Evolutionary conservation across 1,140 invertebrate species (phyloP).

Genomic region (Maconellicoccus hirsutus): DNA sequence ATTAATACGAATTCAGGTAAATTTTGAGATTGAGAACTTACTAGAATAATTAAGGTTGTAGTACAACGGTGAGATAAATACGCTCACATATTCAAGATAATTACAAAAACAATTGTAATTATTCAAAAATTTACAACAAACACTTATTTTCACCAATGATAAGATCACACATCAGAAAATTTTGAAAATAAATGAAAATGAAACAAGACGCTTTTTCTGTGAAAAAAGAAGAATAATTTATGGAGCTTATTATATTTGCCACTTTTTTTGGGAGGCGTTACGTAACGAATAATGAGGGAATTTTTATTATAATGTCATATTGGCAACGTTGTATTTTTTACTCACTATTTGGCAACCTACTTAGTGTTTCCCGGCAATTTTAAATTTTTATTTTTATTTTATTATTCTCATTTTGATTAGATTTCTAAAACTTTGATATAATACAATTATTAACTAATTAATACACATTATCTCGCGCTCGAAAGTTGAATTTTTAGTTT

Average conservation of each 20-base stretch:
- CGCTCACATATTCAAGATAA: background rate
- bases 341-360: no score
- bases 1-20: background rate
- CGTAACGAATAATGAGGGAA: no score
- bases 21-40: background rate
- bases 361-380: no score
- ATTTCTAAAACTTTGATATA: no score
- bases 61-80: background rate
- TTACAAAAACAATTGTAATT: background rate
- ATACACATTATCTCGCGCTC: no score
- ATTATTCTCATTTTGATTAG: no score
- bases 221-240: background rate
- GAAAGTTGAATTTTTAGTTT: background rate
- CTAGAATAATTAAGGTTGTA: background rate
- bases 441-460: no score
- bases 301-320: no score
- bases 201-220: background rate
- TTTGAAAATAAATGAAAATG: background rate
- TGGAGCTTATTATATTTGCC: background rate
- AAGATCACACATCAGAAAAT: conserved; percentile 2
- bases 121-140: background rate
- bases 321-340: no score
- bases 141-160: conserved; percentile 4
- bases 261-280: no score
- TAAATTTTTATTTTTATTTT: no score